Percentiles rank a stretch among this genome's conserved stretches.
phyloP scores from a whole-genome alignment of 2,797 vertebrate genomes.

The Fistularia commersonii region DNA sequence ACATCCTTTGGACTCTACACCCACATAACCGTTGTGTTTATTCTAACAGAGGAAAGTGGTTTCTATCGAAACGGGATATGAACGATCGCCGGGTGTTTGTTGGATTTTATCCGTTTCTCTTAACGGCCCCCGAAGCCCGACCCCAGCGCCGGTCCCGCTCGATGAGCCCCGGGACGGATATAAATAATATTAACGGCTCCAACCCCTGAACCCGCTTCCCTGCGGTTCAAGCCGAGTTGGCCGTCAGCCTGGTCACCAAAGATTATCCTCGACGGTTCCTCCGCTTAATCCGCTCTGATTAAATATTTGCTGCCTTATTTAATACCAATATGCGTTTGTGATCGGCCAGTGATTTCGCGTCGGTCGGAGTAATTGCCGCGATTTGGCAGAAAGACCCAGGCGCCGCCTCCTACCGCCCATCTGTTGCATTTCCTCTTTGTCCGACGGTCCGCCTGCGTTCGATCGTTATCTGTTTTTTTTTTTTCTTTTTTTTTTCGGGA shows the following conservation, averaged over 20 bases:
- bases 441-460: conserved; percentile 3
- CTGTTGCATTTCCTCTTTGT: conserved; percentile 17
- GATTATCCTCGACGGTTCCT: conserved; percentile 64
- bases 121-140: not conserved
- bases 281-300: conserved; percentile 54
- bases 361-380: conserved; percentile 32
- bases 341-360: conserved; percentile 45
- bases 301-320: conserved; percentile 67
- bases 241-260: conserved; percentile 30
- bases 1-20: too few relatives aligned
- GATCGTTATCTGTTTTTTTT: not conserved
- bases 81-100: too few relatives aligned
- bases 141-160: conserved; percentile 19
- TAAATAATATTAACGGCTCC: conserved; percentile 60
- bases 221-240: conserved; percentile 40
- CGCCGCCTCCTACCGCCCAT: conserved; percentile 10
- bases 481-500: conserved; percentile 11
- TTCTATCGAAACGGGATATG: too few relatives aligned
- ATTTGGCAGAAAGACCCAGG: conserved; percentile 30
- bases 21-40: too few relatives aligned
- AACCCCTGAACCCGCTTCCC: conserved; percentile 39
- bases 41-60: too few relatives aligned
- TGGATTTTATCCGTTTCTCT: too few relatives aligned
- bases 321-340: conserved; percentile 61
- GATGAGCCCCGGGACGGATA: conserved; percentile 45